Evolutionary conservation across 2,888 invertebrate genomes (phyloP).

Genomic region (Muscina levida): DNA sequence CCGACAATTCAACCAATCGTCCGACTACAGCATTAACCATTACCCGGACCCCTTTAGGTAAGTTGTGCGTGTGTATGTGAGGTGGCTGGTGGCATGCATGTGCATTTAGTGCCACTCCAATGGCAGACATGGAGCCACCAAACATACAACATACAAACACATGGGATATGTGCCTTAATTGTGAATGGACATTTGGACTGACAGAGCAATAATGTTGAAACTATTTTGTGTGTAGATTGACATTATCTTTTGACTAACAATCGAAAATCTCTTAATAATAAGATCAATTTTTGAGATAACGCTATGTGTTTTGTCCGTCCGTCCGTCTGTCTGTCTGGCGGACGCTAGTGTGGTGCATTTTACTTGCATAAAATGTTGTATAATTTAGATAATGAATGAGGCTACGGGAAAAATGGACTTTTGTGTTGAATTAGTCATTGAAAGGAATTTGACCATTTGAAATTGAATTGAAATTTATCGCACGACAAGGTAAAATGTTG

Average conservation of each 20-base stretch:
- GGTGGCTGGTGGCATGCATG: constrained; percentile 26
- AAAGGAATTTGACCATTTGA: constrained; percentile 20
- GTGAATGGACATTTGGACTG: constrained; percentile 65
- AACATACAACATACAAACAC: neutral
- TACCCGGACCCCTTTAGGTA: neutral
- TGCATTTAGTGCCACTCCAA: constrained; percentile 55
- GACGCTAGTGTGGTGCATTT: neutral
- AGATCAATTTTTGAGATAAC: constrained; percentile 61
- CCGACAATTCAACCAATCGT: constrained; percentile 23
- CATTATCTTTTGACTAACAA: constrained; percentile 64
- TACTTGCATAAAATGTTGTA: constrained; percentile 57
- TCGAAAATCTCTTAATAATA: constrained; percentile 66
- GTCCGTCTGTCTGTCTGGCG: neutral
- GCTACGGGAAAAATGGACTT: constrained; percentile 5
- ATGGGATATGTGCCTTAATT: constrained; percentile 45
- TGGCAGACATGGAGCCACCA: neutral
- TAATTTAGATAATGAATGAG: constrained; percentile 60
- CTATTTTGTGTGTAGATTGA: constrained; percentile 59
- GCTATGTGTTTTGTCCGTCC: constrained; percentile 52
- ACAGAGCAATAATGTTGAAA: constrained; percentile 65
- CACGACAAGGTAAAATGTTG: neutral
- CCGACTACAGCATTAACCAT: constrained; percentile 27
- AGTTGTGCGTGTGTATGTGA: neutral
- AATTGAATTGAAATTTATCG: constrained; percentile 16
- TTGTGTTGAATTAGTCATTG: constrained; percentile 32